These are phyloP conservation scores for Neolamprologus fasciatus DNA, from an alignment of 2,113 vertebrate genomes.

Conservation along the genomic window DNA sequence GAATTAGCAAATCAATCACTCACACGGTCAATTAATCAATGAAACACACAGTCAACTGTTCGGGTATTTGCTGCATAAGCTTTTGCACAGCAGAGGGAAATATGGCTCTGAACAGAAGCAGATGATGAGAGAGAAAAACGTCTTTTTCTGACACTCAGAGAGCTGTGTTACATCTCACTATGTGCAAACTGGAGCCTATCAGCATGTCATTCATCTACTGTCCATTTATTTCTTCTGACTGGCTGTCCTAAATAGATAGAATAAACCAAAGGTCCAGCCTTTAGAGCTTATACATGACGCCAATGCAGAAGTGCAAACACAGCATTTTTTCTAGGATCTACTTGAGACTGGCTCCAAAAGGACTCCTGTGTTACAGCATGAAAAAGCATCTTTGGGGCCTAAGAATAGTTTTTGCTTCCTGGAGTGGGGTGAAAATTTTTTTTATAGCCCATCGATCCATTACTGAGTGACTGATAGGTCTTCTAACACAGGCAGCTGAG, in stretches of 20 bases:
- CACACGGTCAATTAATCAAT: constrained; percentile 33
- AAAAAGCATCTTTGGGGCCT: neutral
- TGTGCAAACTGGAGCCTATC: neutral
- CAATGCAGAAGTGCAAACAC: neutral
- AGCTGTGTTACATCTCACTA: neutral
- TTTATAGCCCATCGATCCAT: neutral
- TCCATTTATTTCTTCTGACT: neutral
- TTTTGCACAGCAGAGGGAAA: neutral
- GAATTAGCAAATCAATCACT: constrained; percentile 60
- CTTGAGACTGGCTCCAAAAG: neutral
- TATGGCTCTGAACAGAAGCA: neutral
- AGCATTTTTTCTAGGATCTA: neutral
- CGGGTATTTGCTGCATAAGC: constrained; percentile 37
- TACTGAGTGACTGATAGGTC: neutral
- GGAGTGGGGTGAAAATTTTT: neutral
- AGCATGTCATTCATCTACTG: no score
- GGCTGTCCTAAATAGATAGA: neutral
- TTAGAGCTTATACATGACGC: neutral
- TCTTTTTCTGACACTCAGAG: neutral
- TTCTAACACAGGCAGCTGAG: neutral
- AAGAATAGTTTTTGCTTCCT: neutral
- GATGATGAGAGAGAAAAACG: neutral
- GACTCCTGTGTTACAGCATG: neutral
- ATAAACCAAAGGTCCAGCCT: neutral
- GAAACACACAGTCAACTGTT: constrained; percentile 6